phyloP scores from a whole-genome alignment of 2,888 invertebrate genomes.

The Bombyx huttoni region DNA sequence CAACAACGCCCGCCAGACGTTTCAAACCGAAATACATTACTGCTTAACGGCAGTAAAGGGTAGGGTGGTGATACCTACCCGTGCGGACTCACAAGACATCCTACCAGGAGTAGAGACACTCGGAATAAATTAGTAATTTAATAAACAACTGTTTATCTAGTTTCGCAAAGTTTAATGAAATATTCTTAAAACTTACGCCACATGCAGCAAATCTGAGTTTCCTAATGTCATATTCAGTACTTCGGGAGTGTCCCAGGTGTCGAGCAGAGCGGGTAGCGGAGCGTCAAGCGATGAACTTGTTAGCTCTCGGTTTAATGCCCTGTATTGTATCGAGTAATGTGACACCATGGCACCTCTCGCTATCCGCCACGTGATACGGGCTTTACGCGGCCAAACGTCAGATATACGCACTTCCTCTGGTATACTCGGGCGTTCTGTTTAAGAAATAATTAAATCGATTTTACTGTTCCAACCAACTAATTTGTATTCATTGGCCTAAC shows the following conservation, averaged over 20 bases:
- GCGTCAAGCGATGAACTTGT: constrained; percentile 43
- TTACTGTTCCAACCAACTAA: no score
- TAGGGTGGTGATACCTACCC: no score
- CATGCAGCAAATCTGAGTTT: constrained; percentile 56
- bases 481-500: no score
- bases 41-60: no score
- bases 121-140: no score
- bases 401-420: constrained; percentile 62
- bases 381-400: constrained; percentile 59
- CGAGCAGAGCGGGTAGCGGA: constrained; percentile 45
- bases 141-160: no score
- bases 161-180: not conserved
- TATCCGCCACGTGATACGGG: constrained; percentile 55
- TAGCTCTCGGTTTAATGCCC: constrained; percentile 42
- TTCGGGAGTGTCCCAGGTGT: constrained; percentile 53
- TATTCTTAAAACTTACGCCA: constrained; percentile 41
- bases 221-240: constrained; percentile 55
- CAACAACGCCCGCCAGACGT: no score
- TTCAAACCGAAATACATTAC: no score
- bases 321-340: constrained; percentile 57
- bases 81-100: no score
- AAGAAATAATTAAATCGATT: not conserved
- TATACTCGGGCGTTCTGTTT: constrained; percentile 48
- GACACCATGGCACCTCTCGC: constrained; percentile 54
- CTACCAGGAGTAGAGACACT: no score